These are phyloP conservation scores for Biston stratarius DNA, from an alignment of 2,888 invertebrate genomes.

Conservation along the genomic window DNA sequence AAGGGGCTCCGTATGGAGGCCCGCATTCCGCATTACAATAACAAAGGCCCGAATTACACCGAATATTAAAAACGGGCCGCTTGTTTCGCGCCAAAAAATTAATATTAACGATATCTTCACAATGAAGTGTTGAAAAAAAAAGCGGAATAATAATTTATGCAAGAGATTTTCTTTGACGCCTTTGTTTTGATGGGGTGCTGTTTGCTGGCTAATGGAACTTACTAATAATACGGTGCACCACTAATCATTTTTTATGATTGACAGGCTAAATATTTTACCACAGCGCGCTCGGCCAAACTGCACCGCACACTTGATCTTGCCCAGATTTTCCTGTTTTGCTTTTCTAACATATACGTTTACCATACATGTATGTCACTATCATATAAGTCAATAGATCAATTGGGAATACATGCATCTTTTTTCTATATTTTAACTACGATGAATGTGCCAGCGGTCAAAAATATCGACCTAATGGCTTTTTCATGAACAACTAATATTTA, in stretches of 20 bases:
- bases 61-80: slow-evolving; percentile 77
- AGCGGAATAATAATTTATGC: slow-evolving; percentile 80
- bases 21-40: slow-evolving; percentile 79
- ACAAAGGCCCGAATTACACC: slow-evolving; percentile 76
- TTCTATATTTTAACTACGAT: no score
- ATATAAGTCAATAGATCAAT: no score
- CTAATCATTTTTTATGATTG: neutral
- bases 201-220: slow-evolving; percentile 18
- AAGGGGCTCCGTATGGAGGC: slow-evolving; percentile 47
- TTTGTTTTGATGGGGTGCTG: slow-evolving; percentile 61
- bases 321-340: no score
- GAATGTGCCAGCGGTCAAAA: no score
- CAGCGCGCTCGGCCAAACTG: no score
- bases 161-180: slow-evolving; percentile 81
- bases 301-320: no score
- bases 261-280: no score
- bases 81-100: slow-evolving; percentile 85
- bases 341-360: no score
- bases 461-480: no score
- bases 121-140: slow-evolving; percentile 80
- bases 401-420: no score
- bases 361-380: no score
- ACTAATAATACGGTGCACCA: neutral
- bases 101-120: slow-evolving; percentile 85
- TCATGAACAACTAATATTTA: no score